phyloP scores from a whole-genome alignment of 1,140 invertebrate species.

The Panagrolaimus sp. region DNA sequence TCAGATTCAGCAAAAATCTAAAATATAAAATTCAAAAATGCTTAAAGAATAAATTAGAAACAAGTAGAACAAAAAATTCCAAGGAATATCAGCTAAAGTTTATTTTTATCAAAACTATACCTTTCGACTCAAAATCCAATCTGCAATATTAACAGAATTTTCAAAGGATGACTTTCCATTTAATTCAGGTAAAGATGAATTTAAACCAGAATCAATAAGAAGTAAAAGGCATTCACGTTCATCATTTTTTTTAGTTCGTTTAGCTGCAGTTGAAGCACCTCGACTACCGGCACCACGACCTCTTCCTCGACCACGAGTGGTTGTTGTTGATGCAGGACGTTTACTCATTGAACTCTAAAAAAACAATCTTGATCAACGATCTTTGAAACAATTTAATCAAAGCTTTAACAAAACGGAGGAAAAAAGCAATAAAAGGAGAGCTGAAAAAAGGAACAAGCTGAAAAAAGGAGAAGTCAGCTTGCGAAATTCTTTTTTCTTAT shows the following conservation, averaged over 20 bases:
- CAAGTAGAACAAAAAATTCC: neutral
- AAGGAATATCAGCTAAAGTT: neutral
- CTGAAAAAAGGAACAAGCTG: no score
- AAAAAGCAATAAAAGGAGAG: no score
- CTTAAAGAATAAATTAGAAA: neutral
- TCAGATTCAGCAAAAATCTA: slow-evolving; percentile 10
- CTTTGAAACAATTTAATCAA: no score
- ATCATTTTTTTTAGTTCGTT: neutral
- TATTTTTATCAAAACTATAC: neutral
- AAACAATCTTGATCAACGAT: no score
- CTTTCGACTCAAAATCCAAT: slow-evolving; percentile 14
- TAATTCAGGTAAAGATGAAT: neutral
- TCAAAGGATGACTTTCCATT: neutral
- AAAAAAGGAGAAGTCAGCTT: no score
- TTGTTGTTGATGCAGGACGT: no score
- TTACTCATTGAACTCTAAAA: no score
- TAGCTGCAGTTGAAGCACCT: neutral
- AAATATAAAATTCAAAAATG: neutral
- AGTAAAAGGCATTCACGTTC: slow-evolving; percentile 4
- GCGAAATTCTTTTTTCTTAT: no score
- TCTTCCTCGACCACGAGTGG: neutral
- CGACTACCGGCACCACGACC: no score
- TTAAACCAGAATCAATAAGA: neutral
- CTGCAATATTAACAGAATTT: neutral
- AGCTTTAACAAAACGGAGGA: no score